Conservation (phyloP, 2,797 vertebrate genomes). For the Erpetoichthys calabaricus region DNA sequence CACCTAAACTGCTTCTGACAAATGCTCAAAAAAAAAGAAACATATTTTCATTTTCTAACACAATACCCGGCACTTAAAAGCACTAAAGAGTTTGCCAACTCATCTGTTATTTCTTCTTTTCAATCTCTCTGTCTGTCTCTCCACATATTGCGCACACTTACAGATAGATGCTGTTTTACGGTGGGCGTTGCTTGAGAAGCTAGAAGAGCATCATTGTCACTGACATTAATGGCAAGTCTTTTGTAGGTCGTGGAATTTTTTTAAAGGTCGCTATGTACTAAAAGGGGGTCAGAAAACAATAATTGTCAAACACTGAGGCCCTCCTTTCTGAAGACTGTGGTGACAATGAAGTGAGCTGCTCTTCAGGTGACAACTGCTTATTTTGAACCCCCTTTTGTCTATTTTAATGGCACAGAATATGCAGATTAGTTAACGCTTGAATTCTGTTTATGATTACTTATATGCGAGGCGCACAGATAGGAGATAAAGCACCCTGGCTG, state of each 20-base stretch:
- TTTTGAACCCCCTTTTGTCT: conserved; percentile 6
- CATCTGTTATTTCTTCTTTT: too few species aligned
- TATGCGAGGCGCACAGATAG: background rate
- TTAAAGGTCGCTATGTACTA: background rate
- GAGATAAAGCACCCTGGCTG: too few species aligned
- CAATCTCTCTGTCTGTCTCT: too few species aligned
- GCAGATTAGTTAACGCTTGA: background rate
- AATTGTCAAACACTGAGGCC: background rate
- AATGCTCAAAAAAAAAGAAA: too few species aligned
- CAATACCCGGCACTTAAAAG: too few species aligned
- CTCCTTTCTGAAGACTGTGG: background rate
- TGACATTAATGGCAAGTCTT: background rate
- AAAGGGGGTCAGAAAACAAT: conserved; percentile 1
- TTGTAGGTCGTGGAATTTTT: background rate
- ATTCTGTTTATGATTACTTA: background rate
- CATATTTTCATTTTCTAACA: too few species aligned
- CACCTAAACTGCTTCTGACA: too few species aligned
- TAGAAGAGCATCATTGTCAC: background rate
- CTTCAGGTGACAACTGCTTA: conserved; percentile 1
- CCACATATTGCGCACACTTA: too few species aligned
- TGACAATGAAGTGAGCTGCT: background rate
- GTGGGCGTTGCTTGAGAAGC: background rate
- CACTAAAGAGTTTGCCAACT: too few species aligned
- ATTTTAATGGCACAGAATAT: background rate
- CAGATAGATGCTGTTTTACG: background rate